Evolutionary conservation across 2,113 vertebrate species (phyloP), one percentile per base, ranked within the genome.

Genomic region (Willisornis vidua): DNA sequence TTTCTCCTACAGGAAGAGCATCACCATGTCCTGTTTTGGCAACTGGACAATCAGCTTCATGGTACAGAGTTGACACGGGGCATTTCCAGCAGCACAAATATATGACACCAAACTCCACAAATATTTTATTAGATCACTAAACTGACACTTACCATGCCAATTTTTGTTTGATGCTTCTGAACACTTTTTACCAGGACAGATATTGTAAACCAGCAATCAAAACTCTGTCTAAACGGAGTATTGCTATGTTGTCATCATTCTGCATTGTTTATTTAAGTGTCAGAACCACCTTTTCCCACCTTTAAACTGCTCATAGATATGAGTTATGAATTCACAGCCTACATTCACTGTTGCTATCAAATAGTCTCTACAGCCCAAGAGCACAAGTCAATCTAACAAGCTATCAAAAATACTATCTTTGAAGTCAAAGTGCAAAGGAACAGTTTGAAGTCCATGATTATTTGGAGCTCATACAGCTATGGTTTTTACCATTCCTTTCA

Each of bases 21-120:
- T 73, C 1, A 4, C n/a, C 1, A 0, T 1, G 0, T n/a, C 43
- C 14, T 46, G 4, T 46, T 82, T 49, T 51, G 54, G 37, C 54
- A 87, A 52, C 29, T 68, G 46, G 71, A 65, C 31, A 18, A 61
- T 61, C 62, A 76, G 46, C 39, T 85, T 76, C 67, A 76, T 54
- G 41, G 43, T 39, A 25, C 1, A 43, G 49, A 85, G 41, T 1
- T 55, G 55, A 54, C 37, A 66, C 6, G 46, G 57, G 4, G 39
- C 55, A n/a, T 37, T 79, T 66, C 33, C 75, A 91, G 46, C 7
- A 79, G 62, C n/a, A 58, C n/a, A 87, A 37, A 73, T 12, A 37
- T 7, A 41, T 2, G 19, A 63, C 46, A 37, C 11, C 43, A 75
- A 9, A 51, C 33, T 48, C 75, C 33, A 28, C 29, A 35, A 31